Evolutionary conservation across 2,797 vertebrate species (phyloP), one percentile per base, ranked within the genome.

Genomic region (Cheirogaleus major): DNA sequence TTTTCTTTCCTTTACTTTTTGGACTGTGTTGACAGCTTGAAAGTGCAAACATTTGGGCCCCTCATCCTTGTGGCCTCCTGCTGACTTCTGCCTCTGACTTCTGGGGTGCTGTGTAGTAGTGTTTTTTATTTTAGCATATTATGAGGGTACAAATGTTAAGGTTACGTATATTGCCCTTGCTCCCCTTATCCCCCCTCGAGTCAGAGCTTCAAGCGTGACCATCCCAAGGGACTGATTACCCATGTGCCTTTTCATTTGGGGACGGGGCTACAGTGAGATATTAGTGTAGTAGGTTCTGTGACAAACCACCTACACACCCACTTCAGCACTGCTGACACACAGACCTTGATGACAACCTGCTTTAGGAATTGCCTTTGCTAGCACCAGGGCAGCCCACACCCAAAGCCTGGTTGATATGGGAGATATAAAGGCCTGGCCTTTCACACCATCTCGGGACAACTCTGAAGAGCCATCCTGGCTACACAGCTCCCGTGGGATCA

Each of bases 1-100:
- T 78, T 59, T n/a, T n/a, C 43, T 52, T 67, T 65, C 13, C 32
- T 22, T 32, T 57, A 4, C 7, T 32, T 82, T 41, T 30, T 61
- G 25, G 27, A 41, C 13, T 12, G n/a, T 13, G 7, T 59, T 52
- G 61, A 17, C 14, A 70, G 75, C 35, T 35, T 11, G 1, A 18
- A 52, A 48, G 11, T 43, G 3, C 15, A 23, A 14, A 18, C 43
- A 43, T 43, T 45, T 41, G 78, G 9, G 2, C 22, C 20, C 8
- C 85, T 4, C 4, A 0, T 41, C 41, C 45, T 1, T 2, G 2
- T 25, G 41, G 32, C 50, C n/a, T 89, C 61, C 35, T 83, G 57
- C 38, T 96, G 93, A 55, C 25, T 67, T 73, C 50, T 72, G 17
- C 45, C 23, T 78, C 55, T 84, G 32, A 72, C 27, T 45, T 25